These are phyloP conservation scores for Conomelus anceps DNA, from an alignment of 2,888 invertebrate species.

Conservation along the genomic window DNA sequence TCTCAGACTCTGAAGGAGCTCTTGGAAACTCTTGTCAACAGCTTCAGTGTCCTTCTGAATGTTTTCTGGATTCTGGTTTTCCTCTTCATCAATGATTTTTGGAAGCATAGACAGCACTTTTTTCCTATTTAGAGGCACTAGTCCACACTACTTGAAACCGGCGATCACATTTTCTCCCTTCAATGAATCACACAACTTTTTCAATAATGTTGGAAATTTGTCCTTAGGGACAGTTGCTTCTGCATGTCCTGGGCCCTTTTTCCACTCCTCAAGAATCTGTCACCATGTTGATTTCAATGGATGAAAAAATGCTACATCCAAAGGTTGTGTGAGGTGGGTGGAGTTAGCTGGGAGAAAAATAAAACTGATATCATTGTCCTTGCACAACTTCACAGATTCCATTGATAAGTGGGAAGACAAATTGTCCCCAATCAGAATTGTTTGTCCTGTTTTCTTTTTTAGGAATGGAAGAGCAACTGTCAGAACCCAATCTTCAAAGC, in stretches of 20 bases:
- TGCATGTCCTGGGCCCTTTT: conserved; percentile 19
- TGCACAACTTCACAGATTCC: conserved; percentile 32
- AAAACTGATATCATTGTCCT: conserved; percentile 38
- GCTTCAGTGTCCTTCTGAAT: conserved; percentile 16
- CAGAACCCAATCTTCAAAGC: conserved; percentile 38
- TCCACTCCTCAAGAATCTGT: conserved; percentile 30
- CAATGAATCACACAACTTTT: conserved; percentile 9
- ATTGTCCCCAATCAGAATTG: conserved; percentile 40
- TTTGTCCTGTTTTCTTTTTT: conserved; percentile 27
- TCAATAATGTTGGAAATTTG: conserved; percentile 15
- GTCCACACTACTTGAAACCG: conserved; percentile 22
- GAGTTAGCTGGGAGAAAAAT: conserved; percentile 38
- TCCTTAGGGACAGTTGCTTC: conserved; percentile 20
- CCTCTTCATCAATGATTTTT: conserved; percentile 20
- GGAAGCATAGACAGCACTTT: conserved; percentile 20
- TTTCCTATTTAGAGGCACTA: conserved; percentile 21
- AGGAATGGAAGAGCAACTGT: conserved; percentile 33
- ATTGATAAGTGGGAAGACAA: conserved; percentile 20
- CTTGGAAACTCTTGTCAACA: conserved; percentile 19
- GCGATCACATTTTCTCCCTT: conserved; percentile 21
- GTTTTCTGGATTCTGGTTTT: conserved; percentile 16
- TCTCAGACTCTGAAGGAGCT: conserved; percentile 21
- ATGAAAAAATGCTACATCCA: conserved; percentile 36
- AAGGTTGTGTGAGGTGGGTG: conserved; percentile 36
- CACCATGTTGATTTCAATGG: conserved; percentile 36